These are phyloP conservation scores for Volucella inflata DNA, from an alignment of 2,888 invertebrate genomes.

Conservation along the genomic window DNA sequence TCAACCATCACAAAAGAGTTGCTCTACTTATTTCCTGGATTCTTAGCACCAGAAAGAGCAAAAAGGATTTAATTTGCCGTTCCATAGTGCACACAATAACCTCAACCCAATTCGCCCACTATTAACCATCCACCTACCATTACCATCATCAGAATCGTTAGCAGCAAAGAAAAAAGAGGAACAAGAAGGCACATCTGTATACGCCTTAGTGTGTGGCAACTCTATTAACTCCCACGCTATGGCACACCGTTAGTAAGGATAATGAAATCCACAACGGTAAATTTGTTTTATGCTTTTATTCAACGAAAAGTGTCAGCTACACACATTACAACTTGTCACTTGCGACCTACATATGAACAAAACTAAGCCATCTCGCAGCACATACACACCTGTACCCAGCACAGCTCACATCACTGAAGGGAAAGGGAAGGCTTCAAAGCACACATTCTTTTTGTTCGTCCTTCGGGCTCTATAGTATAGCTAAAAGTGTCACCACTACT, in stretches of 20 bases:
- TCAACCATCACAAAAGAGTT: constrained; percentile 2
- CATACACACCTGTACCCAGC: background rate
- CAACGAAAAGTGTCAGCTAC: constrained; percentile 67
- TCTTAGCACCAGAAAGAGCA: constrained; percentile 35
- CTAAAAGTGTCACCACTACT: constrained; percentile 33
- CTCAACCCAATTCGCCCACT: background rate
- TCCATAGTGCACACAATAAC: constrained; percentile 15
- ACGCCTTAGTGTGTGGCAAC: constrained; percentile 9
- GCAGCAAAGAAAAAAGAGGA: constrained; percentile 1
- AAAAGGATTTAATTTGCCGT: constrained; percentile 66
- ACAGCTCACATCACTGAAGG: constrained; percentile 8
- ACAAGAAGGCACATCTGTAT: constrained; percentile 8
- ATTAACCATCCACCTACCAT: background rate
- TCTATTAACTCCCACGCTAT: constrained; percentile 44
- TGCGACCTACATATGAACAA: constrained; percentile 44
- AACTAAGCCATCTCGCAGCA: constrained; percentile 13
- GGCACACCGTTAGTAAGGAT: constrained; percentile 30
- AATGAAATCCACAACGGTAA: constrained; percentile 61
- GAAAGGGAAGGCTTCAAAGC: background rate
- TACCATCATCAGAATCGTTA: constrained; percentile 42
- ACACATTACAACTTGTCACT: constrained; percentile 60
- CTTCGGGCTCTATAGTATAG: constrained; percentile 18
- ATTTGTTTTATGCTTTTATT: constrained; percentile 69
- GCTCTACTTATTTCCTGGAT: constrained; percentile 30
- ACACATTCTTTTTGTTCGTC: constrained; percentile 41